Base-by-base conservation (phyloP, 2,797 vertebrate species). In the Pampus argenteus region DNA sequence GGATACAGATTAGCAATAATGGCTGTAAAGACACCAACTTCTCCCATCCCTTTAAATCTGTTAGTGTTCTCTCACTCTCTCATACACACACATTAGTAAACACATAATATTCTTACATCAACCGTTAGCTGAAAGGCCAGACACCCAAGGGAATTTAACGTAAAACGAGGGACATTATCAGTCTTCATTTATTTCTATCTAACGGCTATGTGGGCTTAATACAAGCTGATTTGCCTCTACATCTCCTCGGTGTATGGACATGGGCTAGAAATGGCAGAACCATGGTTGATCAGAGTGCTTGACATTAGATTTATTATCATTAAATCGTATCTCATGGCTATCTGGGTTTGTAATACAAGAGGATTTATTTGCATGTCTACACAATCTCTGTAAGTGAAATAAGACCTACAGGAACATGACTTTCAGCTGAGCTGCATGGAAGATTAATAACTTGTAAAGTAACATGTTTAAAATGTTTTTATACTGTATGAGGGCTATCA, bases 121-220 rank as follows among this genome's bases (percentile, higher is more conserved):
- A 86, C 76, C 15, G 42, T 54, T 73, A 86, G 61, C 76, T 80
- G 65, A 90, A 78, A 83, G 78, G 74, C 72, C 71, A 84, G 62
- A 81, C 71, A 84, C 86, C 81, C 68, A 49, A 36, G 66, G 78
- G 81, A 82, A 52, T 82, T 71, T 49, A 67, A 81, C 66, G 68
- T 75, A 76, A 87, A 85, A 85, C 70, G 71, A 82, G 79, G 60
- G 79, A 86, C 85, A 85, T 87, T 85, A 88, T 86, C 83, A 79
- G 86, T 84, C 78, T 88, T 89, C 63, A 87, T 90, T 88, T 86
- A 82, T 86, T 90, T 86, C 73, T 89, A 85, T 91, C 82, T 86
- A 86, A 72, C 20, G 69, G 84, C 79, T 82, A 78, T 75, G 74
- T 36, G 36, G 61, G 79, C 79, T 89, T 89, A 90, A 86, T 81